Evolutionary conservation across 2,113 vertebrate genomes (phyloP).

Genomic region (Aix galericulata): DNA sequence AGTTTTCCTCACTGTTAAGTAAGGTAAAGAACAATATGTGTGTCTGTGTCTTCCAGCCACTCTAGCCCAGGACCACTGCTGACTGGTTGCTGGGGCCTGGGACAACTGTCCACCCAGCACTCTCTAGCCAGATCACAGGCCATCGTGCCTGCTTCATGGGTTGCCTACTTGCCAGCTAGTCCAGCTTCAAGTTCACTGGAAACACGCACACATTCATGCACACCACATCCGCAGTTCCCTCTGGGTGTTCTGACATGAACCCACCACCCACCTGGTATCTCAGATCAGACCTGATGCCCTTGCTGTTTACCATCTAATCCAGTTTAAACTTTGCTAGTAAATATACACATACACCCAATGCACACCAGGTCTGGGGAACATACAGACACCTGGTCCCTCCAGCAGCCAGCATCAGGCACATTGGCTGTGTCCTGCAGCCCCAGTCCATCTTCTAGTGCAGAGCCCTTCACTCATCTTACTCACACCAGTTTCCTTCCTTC

Average conservation of each 20-base stretch:
- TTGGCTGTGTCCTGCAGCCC: not conserved
- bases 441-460: not conserved
- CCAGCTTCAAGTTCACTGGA: too few species aligned
- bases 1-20: not conserved
- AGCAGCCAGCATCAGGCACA: not conserved
- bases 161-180: not conserved
- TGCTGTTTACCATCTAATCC: not conserved
- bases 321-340: not conserved
- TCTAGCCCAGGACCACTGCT: not conserved
- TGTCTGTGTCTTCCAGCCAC: not conserved
- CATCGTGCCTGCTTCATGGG: not conserved
- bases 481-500: not conserved
- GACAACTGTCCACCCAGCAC: not conserved
- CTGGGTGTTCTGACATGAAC: too few species aligned
- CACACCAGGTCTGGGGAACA: not conserved
- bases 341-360: not conserved
- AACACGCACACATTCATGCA: too few species aligned
- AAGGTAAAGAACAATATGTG: not conserved
- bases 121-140: too few species aligned
- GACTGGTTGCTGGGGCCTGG: not conserved
- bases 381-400: not conserved
- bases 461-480: not conserved
- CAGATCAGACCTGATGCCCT: too few species aligned
- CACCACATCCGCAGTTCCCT: too few species aligned
- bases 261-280: too few species aligned